Percentiles rank a stretch among this genome's conserved stretches.
Evolutionary conservation across 1,140 invertebrate species (phyloP).

Genomic region (Epicauta chinensis): DNA sequence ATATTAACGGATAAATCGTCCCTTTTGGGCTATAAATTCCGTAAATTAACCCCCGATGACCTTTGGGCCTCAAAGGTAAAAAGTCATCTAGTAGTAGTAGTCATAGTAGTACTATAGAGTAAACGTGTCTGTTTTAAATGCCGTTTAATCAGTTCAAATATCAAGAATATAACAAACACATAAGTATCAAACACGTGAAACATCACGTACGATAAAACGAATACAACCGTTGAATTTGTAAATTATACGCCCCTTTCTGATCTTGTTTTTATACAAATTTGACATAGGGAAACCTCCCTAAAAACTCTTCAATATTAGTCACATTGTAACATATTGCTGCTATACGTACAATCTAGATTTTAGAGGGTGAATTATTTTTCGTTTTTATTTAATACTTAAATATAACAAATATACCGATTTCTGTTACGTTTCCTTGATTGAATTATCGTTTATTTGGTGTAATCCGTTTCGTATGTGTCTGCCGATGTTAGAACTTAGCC

Average conservation of each 20-base stretch:
- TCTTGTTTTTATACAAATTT: constrained; percentile 13
- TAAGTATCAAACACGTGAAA: no score
- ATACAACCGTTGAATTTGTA: constrained; percentile 6
- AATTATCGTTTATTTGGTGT: no score
- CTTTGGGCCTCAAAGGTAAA: constrained; percentile 35
- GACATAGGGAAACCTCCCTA: constrained; percentile 11
- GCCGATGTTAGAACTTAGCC: constrained; percentile 8
- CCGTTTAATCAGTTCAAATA: constrained; percentile 12
- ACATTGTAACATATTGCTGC: constrained; percentile 10
- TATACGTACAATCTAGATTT: not conserved
- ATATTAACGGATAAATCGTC: constrained; percentile 36
- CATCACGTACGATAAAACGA: not conserved
- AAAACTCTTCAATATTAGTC: constrained; percentile 15
- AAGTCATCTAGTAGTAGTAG: constrained; percentile 28
- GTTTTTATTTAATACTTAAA: no score
- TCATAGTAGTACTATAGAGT: no score
- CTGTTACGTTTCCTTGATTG: not conserved
- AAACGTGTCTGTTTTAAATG: constrained; percentile 17
- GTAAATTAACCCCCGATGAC: constrained; percentile 35
- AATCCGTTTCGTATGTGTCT: no score
- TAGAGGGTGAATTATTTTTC: not conserved
- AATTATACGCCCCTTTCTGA: constrained; percentile 9
- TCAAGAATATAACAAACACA: constrained; percentile 2
- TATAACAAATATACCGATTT: not conserved
- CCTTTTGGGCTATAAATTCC: constrained; percentile 34